phyloP scores from a whole-genome alignment of 2,888 invertebrate genomes.

The Spilosoma lubricipeda region DNA sequence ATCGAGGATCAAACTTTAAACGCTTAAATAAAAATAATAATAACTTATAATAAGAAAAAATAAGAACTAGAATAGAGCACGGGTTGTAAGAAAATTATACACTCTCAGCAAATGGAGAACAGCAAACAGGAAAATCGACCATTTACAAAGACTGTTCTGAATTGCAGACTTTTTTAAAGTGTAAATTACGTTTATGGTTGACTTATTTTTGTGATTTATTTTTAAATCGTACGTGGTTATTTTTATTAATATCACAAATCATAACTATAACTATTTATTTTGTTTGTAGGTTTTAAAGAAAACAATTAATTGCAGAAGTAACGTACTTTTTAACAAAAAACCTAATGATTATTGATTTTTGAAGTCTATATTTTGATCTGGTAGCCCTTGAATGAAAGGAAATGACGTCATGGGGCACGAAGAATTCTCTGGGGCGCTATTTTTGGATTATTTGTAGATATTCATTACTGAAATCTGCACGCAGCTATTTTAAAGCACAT shows the following conservation, averaged over 20 bases:
- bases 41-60: slow-evolving; percentile 82
- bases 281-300: slow-evolving; percentile 10
- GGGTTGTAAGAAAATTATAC: slow-evolving; percentile 77
- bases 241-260: slow-evolving; percentile 3
- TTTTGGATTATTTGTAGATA: slow-evolving; percentile 78
- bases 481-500: slow-evolving; percentile 81
- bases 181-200: slow-evolving; percentile 41
- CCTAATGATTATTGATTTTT: slow-evolving; percentile 39
- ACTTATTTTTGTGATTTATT: slow-evolving; percentile 30
- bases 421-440: slow-evolving; percentile 75
- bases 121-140: slow-evolving; percentile 86
- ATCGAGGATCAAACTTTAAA: slow-evolving; percentile 70
- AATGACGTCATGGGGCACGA: slow-evolving; percentile 66
- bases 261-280: background rate
- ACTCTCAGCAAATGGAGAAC: slow-evolving; percentile 81
- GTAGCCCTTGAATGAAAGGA: slow-evolving; percentile 69
- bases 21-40: slow-evolving; percentile 78
- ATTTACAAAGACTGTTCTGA: slow-evolving; percentile 78
- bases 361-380: slow-evolving; percentile 35
- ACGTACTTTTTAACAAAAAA: slow-evolving; percentile 21
- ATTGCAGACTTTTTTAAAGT: slow-evolving; percentile 48
- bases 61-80: slow-evolving; percentile 76
- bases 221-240: slow-evolving; percentile 5
- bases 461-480: slow-evolving; percentile 70
- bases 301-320: slow-evolving; percentile 12